phyloP scores from a whole-genome alignment of 2,113 vertebrate genomes.

The Dipodomys spectabilis region DNA sequence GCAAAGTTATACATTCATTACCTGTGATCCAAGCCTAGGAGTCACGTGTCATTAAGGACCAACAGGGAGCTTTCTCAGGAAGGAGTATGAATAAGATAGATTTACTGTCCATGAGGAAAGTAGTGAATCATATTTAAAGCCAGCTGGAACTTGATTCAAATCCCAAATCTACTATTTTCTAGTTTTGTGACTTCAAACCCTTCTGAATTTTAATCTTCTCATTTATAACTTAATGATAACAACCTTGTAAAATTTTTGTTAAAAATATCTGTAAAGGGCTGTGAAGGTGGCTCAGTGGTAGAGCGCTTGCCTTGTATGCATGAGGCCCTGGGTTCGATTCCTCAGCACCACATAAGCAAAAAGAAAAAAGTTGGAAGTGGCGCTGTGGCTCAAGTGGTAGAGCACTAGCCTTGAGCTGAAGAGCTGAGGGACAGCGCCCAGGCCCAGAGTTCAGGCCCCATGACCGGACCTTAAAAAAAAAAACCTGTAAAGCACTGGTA shows the following conservation, averaged over 20 bases:
- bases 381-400: no score
- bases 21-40: not conserved
- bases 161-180: not conserved
- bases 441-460: no score
- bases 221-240: constrained; percentile 18
- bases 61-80: not conserved
- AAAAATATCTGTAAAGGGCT: not conserved
- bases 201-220: constrained; percentile 8
- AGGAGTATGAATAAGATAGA: not conserved
- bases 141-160: not conserved
- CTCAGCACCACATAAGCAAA: no score
- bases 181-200: not conserved
- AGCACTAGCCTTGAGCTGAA: no score
- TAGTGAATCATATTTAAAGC: not conserved
- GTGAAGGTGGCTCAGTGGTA: no score
- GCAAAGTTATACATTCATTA: not conserved
- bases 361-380: no score
- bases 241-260: not conserved
- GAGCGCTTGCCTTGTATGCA: no score
- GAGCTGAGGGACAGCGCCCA: no score
- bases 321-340: no score
- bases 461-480: not conserved
- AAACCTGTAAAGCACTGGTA: not conserved
- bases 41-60: not conserved
- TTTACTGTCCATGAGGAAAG: not conserved